Conservation (phyloP, 2,797 vertebrate species). For the Hipposideros larvatus region DNA sequence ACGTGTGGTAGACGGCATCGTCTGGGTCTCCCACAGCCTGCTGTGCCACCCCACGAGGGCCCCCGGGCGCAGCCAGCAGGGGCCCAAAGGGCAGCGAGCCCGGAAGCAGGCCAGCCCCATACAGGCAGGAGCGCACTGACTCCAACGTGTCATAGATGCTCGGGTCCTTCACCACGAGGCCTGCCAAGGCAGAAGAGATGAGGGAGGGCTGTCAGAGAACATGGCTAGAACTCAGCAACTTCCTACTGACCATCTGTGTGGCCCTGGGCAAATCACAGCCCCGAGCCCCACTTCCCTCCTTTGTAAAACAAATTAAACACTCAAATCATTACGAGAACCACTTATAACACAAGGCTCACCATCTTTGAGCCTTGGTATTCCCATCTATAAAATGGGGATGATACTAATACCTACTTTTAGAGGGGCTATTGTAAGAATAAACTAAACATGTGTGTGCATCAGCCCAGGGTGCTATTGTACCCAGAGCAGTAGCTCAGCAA, state of each 20-base stretch:
- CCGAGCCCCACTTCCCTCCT: background rate
- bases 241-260: background rate
- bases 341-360: background rate
- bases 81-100: constrained; percentile 89
- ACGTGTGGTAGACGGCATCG: constrained; percentile 95
- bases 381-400: background rate
- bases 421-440: background rate
- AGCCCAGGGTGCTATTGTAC: background rate
- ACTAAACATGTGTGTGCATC: background rate
- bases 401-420: background rate
- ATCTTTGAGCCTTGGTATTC: background rate
- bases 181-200: constrained; percentile 80
- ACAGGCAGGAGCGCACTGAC: constrained; percentile 92
- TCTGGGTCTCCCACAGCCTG: constrained; percentile 88
- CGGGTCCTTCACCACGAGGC: constrained; percentile 95
- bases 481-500: background rate
- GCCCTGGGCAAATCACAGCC: background rate
- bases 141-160: constrained; percentile 96
- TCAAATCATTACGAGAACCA: background rate
- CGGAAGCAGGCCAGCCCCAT: constrained; percentile 88
- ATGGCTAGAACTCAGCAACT: background rate
- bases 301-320: background rate
- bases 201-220: background rate
- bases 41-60: constrained; percentile 90
- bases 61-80: constrained; percentile 87